Evolutionary conservation across 2,888 invertebrate species (phyloP), one percentile per base, ranked within the genome.

Genomic region (Epirrita christyi): DNA sequence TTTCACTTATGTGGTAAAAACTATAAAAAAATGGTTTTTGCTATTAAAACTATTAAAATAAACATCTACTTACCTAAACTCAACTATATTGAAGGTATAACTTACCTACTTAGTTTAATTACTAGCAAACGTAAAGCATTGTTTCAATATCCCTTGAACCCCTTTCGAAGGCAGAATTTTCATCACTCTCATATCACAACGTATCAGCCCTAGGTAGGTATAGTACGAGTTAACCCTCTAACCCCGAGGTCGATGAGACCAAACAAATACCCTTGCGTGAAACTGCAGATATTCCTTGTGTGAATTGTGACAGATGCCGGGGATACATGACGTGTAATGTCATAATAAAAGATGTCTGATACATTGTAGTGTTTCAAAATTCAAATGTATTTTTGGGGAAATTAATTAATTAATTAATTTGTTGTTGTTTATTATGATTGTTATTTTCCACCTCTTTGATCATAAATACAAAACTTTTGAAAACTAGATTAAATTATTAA

Each of bases 241-340:
- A 34, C 55, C 63, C 64, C 63, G 60, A 69, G 68, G 68, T 68
- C 62, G 63, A 56, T 64, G 66, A 64, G 62, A 61, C 63, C 64
- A 74, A 73, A 75, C 76, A 74, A 78, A 77, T 80, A 75, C 78
- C 78, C 76, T 68, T 58, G 66, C 70, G 67, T 59, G 61, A 21
- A 41, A 41, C 36, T 40, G 59, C 63, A 62, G 61, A 67, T 61
- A 61, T 29, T 29, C 28, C 6, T 58, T 59, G 60, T 55, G 59
- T 51, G 64, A 63, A 58, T 14, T 45, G 70, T 73, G 75, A 72
- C 73, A 74, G 66, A 68, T 72, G 67, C 52, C 40, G 41, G 34
- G 49, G n/a, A 41, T 29, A 52, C 42, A 47, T n/a, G 13, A 6
- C 8, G 9, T 5, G 6, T 40, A 40, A 9, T 15, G 8, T 9